Evolutionary conservation across 2,888 invertebrate species (phyloP).

Genomic region (Steinernema scapterisci): DNA sequence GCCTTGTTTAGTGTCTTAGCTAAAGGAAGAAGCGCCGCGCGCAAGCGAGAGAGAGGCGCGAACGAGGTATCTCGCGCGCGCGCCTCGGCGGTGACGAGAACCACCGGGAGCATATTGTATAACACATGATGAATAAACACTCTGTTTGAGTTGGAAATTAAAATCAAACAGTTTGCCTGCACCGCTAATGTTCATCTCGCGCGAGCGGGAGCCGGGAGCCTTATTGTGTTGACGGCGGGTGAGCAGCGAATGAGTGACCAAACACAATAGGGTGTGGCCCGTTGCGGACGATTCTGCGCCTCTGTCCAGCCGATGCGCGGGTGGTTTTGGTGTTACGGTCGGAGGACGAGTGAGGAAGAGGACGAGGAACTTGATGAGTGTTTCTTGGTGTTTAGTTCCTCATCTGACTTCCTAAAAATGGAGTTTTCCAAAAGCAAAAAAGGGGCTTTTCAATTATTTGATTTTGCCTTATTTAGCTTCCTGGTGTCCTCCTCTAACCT

Average conservation of each 20-base stretch:
- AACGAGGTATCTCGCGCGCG: neutral
- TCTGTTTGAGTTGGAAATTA: constrained; percentile 31
- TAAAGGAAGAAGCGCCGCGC: too few relatives aligned
- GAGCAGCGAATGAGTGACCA: constrained; percentile 16
- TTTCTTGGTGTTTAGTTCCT: neutral
- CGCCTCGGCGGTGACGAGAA: neutral
- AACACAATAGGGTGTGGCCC: constrained; percentile 8
- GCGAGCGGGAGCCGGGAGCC: neutral
- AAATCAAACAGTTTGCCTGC: constrained; percentile 29
- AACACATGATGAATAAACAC: constrained; percentile 24
- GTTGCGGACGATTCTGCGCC: neutral
- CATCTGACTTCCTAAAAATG: neutral
- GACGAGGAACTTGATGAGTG: neutral
- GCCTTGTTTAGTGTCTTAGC: too few relatives aligned
- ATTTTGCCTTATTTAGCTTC: too few relatives aligned
- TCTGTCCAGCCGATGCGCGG: neutral
- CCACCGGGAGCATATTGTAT: constrained; percentile 8
- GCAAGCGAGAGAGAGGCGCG: neutral
- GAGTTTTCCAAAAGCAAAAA: too few relatives aligned
- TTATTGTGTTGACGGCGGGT: constrained; percentile 4
- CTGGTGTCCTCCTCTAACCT: too few relatives aligned
- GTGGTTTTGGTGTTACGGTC: neutral
- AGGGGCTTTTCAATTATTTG: too few relatives aligned
- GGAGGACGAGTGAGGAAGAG: neutral
- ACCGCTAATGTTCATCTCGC: neutral